Conservation (phyloP, 2,797 vertebrate species). For the Pseudochaenichthys georgianus region DNA sequence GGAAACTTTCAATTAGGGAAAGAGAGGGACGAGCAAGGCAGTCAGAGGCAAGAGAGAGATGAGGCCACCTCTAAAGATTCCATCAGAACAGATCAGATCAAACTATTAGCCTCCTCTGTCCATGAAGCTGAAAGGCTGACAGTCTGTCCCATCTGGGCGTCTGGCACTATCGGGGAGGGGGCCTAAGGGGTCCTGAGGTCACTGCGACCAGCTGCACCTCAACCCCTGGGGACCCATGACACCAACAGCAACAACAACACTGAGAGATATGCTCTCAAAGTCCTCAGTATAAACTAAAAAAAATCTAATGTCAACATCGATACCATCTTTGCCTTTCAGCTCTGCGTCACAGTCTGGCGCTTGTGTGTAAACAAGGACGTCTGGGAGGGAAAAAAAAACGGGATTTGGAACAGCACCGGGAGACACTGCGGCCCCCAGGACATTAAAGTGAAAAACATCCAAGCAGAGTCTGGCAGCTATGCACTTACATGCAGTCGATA, state of each 20-base stretch:
- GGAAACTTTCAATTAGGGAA: slow-evolving; percentile 84
- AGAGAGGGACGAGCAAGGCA: slow-evolving; percentile 51
- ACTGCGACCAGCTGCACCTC: slow-evolving; percentile 77
- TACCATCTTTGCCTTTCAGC: slow-evolving; percentile 55
- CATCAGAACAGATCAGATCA: slow-evolving; percentile 82
- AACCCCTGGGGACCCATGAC: slow-evolving; percentile 64
- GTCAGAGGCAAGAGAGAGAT: slow-evolving; percentile 58
- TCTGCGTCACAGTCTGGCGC: slow-evolving; percentile 70
- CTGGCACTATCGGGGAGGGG: slow-evolving; percentile 59
- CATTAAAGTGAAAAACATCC: slow-evolving; percentile 29
- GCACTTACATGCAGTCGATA: slow-evolving; percentile 29
- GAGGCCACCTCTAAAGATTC: slow-evolving; percentile 71
- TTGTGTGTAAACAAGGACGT: slow-evolving; percentile 69
- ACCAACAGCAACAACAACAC: slow-evolving; percentile 56
- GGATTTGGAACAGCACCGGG: slow-evolving; percentile 21
- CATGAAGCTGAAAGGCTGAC: slow-evolving; percentile 73
- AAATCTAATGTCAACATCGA: slow-evolving; percentile 52
- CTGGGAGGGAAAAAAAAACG: not conserved
- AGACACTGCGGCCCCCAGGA: slow-evolving; percentile 30
- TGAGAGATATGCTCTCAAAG: slow-evolving; percentile 35
- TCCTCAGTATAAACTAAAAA: slow-evolving; percentile 30
- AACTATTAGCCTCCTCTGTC: slow-evolving; percentile 67
- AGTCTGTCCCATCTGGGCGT: slow-evolving; percentile 78
- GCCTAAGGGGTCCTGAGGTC: slow-evolving; percentile 68
- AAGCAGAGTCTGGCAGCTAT: slow-evolving; percentile 21